A percentile compares a stretch with the other conserved stretches of the same genome.
These are phyloP conservation scores for Drosophila miranda DNA, from an alignment of 1,140 invertebrate genomes.

Conservation along the genomic window DNA sequence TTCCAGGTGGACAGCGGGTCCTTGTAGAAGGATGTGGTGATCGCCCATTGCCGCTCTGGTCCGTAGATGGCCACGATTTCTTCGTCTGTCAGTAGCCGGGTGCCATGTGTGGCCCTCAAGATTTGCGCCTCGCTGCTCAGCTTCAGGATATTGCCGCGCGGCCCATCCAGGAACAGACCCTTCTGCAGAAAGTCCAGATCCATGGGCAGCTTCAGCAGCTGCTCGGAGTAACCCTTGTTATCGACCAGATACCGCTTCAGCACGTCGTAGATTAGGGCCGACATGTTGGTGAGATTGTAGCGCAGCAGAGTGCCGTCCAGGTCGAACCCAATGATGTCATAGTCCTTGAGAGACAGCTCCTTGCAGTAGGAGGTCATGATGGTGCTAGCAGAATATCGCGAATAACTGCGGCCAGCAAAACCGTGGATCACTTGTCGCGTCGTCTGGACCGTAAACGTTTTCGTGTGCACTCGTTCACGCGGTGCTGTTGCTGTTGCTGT, in stretches of 20 bases:
- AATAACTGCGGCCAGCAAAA: slow-evolving; percentile 28
- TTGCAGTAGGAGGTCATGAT: slow-evolving; percentile 70
- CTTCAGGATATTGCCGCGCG: slow-evolving; percentile 89
- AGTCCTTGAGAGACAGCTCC: slow-evolving; percentile 85
- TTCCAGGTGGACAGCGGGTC: slow-evolving; percentile 86
- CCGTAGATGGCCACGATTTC: slow-evolving; percentile 87
- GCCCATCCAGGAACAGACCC: slow-evolving; percentile 89
- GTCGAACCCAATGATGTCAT: slow-evolving; percentile 92
- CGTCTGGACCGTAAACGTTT: neutral
- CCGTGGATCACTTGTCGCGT: slow-evolving; percentile 4
- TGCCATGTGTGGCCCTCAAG: slow-evolving; percentile 88
- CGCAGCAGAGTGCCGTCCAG: slow-evolving; percentile 89
- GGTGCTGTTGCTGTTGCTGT: neutral
- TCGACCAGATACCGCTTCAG: slow-evolving; percentile 86
- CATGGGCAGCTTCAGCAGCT: slow-evolving; percentile 83
- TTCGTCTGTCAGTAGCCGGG: slow-evolving; percentile 83
- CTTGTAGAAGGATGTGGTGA: slow-evolving; percentile 83
- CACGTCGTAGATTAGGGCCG: slow-evolving; percentile 86
- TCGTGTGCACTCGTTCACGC: neutral
- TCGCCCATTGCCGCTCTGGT: slow-evolving; percentile 85
- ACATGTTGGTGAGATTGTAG: slow-evolving; percentile 86
- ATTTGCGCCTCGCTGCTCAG: slow-evolving; percentile 86
- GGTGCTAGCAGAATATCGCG: slow-evolving; percentile 73
- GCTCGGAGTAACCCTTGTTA: slow-evolving; percentile 85
- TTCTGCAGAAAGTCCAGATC: slow-evolving; percentile 88